Base-by-base conservation (phyloP, 1,140 invertebrate species). In the Drosophila pseudoananassae region DNA sequence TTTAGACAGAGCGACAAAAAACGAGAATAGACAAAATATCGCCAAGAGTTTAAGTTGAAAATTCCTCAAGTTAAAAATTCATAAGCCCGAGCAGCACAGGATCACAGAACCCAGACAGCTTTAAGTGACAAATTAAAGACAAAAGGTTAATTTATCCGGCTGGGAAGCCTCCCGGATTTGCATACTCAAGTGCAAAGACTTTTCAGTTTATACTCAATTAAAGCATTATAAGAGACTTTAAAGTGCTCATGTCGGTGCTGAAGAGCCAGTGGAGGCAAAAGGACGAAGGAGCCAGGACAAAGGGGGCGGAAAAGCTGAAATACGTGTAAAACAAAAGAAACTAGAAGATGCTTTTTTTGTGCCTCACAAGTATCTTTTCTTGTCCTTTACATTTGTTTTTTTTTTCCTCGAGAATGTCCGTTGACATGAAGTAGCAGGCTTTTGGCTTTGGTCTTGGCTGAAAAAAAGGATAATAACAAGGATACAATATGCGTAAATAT, bases 121-220 rank as follows among this genome's bases (percentile, higher is more conserved):
- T 43, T 43, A 43, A 43, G 15, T 7, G n/a, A 43, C 40, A 43
- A 43, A 43, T 14, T 14, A 43, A 43, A 43, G 14, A 17, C 40
- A 43, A 43, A 17, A 17, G 40, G 40, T 17, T 43, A 43, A 43
- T 43, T 43, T 6, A 14, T 43, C 14, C 40, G 15, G 40, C n/a
- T 14, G 40, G 8, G 14, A 17, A 5, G 5, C 9, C 5, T 4
- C 9, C 5, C 14, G 15, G n/a, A 17, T 43, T 43, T 43, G 40
- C 40, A 43, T 17, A 43, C 14, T 43, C 40, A 9, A 43, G 40
- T 46, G 43, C 43, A 20, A 9, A 23, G 43, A 46, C 43, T 46
- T 46, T 46, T 23, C 17, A 46, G 17, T 17, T 46, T 46, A 46
- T 46, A 46, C 43, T 46, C 43, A 46, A 46, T 46, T 46, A 46